These are phyloP conservation scores for Aleiodes testaceus DNA, from an alignment of 2,888 invertebrate genomes.

Conservation along the genomic window DNA sequence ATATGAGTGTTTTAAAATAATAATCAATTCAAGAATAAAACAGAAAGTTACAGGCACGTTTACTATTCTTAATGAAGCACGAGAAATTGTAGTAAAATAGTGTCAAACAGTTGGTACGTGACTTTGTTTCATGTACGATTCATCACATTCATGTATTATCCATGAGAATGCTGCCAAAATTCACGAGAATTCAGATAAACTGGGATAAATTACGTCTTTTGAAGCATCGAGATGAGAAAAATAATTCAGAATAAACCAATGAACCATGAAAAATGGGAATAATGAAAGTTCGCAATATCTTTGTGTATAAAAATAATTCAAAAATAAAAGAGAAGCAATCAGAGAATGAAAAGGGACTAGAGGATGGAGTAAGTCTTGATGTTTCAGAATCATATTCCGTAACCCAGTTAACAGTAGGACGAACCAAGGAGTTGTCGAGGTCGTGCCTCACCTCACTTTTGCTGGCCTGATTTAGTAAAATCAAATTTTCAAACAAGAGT, in stretches of 20 bases:
- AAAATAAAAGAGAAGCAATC: background rate
- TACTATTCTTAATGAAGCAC: slow-evolving; percentile 44
- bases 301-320: background rate
- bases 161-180: slow-evolving; percentile 42
- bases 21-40: slow-evolving; percentile 41
- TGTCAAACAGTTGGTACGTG: slow-evolving; percentile 18
- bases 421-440: slow-evolving; percentile 19
- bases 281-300: background rate
- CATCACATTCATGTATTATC: slow-evolving; percentile 41
- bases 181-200: too few relatives aligned
- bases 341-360: background rate
- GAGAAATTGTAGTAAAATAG: slow-evolving; percentile 9
- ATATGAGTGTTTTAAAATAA: background rate
- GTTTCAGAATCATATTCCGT: slow-evolving; percentile 7
- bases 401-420: slow-evolving; percentile 34
- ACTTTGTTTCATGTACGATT: slow-evolving; percentile 45
- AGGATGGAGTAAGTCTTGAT: background rate
- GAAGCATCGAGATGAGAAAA: background rate
- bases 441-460: background rate
- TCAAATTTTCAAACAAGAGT: slow-evolving; percentile 33
- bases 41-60: slow-evolving; percentile 15
- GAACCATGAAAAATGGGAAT: background rate
- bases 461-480: slow-evolving; percentile 36
- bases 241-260: background rate
- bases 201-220: too few relatives aligned